Percentiles rank a stretch among this genome's conserved stretches.
Evolutionary conservation across 1,140 invertebrate species (phyloP).

Genomic region (Drosophila neocordata): DNA sequence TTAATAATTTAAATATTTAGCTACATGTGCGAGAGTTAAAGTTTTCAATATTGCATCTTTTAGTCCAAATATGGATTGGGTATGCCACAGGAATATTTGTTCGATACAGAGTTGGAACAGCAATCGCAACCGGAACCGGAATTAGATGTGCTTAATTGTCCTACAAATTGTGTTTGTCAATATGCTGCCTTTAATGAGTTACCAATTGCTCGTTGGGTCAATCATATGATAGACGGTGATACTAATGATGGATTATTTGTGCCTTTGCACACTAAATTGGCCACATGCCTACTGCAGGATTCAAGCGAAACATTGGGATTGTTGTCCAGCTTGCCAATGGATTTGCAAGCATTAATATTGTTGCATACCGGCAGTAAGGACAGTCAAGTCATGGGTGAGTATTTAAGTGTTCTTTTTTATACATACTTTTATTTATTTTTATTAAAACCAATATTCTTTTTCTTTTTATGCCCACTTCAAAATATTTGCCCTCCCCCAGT

Average conservation of each 20-base stretch:
- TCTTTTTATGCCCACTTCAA: background rate
- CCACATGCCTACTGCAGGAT: constrained; percentile 85
- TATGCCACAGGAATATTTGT: background rate
- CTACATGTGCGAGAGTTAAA: background rate
- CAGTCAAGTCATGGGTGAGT: constrained; percentile 64
- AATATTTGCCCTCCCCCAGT: constrained; percentile 62
- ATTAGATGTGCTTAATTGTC: constrained; percentile 74
- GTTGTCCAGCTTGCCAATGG: constrained; percentile 83
- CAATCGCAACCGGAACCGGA: constrained; percentile 14
- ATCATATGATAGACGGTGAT: constrained; percentile 64
- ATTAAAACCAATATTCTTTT: too few relatives aligned
- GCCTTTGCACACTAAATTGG: constrained; percentile 84
- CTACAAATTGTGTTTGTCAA: constrained; percentile 83
- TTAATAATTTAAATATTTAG: background rate
- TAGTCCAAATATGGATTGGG: constrained; percentile 14
- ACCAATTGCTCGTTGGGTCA: constrained; percentile 83
- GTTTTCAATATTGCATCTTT: background rate
- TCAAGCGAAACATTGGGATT: constrained; percentile 83
- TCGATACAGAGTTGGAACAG: background rate
- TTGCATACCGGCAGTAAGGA: constrained; percentile 84
- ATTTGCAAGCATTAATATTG: constrained; percentile 84
- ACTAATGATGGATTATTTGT: constrained; percentile 53
- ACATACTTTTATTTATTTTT: too few relatives aligned
- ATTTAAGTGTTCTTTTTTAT: too few relatives aligned
- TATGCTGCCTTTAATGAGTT: constrained; percentile 83